A percentile compares a stretch with the other conserved stretches of the same genome.
phyloP scores from a whole-genome alignment of 2,888 invertebrate species.

The Eudemis profundana region DNA sequence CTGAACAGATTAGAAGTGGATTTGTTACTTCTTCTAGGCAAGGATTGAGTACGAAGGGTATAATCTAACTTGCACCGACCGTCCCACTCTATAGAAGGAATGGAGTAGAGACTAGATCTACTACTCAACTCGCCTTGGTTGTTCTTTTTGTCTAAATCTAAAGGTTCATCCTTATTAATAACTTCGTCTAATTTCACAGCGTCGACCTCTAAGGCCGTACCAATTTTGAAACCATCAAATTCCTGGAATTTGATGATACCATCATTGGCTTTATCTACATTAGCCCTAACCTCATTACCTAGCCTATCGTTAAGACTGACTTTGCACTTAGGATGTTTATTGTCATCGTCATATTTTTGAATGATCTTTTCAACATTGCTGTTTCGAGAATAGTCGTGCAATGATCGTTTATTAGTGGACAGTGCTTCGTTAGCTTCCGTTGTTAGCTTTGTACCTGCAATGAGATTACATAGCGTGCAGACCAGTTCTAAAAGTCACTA shows the following conservation, averaged over 20 bases:
- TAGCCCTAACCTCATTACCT: slow-evolving; percentile 46
- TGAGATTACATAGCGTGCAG: slow-evolving; percentile 35
- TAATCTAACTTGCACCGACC: slow-evolving; percentile 64
- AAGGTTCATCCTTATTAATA: slow-evolving; percentile 46
- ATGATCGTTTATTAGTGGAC: slow-evolving; percentile 61
- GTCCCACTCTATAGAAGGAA: slow-evolving; percentile 77
- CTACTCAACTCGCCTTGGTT: slow-evolving; percentile 59
- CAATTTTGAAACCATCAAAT: slow-evolving; percentile 8
- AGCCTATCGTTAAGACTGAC: slow-evolving; percentile 61
- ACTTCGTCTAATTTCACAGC: neutral
- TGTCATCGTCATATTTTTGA: slow-evolving; percentile 58
- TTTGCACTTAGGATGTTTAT: slow-evolving; percentile 71
- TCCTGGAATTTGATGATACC: slow-evolving; percentile 1
- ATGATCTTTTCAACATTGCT: slow-evolving; percentile 65
- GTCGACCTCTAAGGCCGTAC: neutral
- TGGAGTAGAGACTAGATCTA: slow-evolving; percentile 70
- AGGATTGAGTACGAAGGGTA: slow-evolving; percentile 61
- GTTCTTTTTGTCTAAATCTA: slow-evolving; percentile 49
- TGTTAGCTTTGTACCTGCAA: slow-evolving; percentile 66
- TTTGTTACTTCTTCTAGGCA: slow-evolving; percentile 58
- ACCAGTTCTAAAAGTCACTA: slow-evolving; percentile 18
- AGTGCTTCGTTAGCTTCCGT: slow-evolving; percentile 55
- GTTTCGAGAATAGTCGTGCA: slow-evolving; percentile 68
- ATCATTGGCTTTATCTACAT: slow-evolving; percentile 13
- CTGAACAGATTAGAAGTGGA: slow-evolving; percentile 60